Evolutionary conservation across 2,797 vertebrate species (phyloP).

Genomic region (Picus viridis): DNA sequence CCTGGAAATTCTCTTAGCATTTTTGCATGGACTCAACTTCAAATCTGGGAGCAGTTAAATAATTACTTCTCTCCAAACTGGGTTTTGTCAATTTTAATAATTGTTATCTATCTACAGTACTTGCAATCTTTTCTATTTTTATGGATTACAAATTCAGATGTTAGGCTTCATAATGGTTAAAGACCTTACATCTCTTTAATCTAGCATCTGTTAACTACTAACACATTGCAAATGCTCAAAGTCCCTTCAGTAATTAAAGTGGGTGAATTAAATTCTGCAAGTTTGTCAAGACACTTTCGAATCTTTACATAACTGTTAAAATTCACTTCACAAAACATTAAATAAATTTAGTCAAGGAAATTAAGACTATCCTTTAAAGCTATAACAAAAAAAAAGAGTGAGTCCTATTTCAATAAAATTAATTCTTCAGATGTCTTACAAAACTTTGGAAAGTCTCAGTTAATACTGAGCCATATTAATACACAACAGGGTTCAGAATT

Average conservation of each 20-base stretch:
- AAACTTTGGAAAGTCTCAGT: background rate
- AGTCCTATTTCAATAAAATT: background rate
- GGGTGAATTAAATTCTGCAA: background rate
- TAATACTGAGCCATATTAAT: background rate
- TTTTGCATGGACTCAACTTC: background rate
- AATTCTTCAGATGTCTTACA: background rate
- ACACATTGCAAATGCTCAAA: background rate
- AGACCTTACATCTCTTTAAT: background rate
- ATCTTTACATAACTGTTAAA: background rate
- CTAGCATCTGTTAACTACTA: background rate
- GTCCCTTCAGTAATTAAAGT: background rate
- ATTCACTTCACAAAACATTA: background rate
- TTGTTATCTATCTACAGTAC: background rate
- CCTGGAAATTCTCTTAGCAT: background rate
- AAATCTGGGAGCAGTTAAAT: background rate
- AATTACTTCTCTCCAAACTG: background rate
- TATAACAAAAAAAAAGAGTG: background rate
- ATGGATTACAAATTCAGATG: background rate
- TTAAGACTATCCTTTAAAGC: background rate
- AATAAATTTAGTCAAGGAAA: background rate
- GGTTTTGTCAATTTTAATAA: background rate
- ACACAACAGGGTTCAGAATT: background rate
- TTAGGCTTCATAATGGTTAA: background rate
- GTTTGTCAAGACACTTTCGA: background rate
- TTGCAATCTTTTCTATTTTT: background rate